Evolutionary conservation across 1,140 invertebrate species (phyloP), one percentile per base, ranked within the genome.

Genomic region (Cydia splendana): DNA sequence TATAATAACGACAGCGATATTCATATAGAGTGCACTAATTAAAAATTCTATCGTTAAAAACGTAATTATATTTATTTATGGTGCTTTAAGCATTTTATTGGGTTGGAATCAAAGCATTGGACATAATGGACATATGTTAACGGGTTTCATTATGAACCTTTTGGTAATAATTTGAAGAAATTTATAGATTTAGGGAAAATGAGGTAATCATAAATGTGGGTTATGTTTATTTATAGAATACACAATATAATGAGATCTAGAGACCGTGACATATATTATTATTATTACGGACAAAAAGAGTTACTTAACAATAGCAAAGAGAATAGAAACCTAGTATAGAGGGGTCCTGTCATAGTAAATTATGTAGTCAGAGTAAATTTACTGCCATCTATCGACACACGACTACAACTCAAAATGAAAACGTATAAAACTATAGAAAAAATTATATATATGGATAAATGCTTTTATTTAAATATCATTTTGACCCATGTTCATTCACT

Each of bases 1-100:
- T 82, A 84, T 84, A 78, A 85, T 78, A 74, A 78, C 80, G 78
- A 79, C 57, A 62, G 75, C 78, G 83, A 83, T 84, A 81, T 87
- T 80, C 83, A 84, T 78, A 75, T 82, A 74, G 78, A 79, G 81
- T 81, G 82, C 82, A 78, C 71, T 48, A 65, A 77, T 74, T 77
- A 82, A 78, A 81, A 82, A 82, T 79, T 80, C 77, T 77, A 79
- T 82, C 77, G 67, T 80, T 80, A 81, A 78, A 84, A 80, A 82
- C 7, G 34, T 45, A 38, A 38, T 38, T 71, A 78, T 65, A 20
- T 67, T 78, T 82, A 80, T 81, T 84, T 82, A 81, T 69, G 79
- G 77, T 65, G n/a, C 24, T 77, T 48, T 76, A 80, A 75, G 76
- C 75, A 80, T 77, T 75, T 80, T 77, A 74, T 62, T 75, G 28